Evolutionary conservation across 2,797 vertebrate genomes (phyloP).

Genomic region (Delichon dasypus): DNA sequence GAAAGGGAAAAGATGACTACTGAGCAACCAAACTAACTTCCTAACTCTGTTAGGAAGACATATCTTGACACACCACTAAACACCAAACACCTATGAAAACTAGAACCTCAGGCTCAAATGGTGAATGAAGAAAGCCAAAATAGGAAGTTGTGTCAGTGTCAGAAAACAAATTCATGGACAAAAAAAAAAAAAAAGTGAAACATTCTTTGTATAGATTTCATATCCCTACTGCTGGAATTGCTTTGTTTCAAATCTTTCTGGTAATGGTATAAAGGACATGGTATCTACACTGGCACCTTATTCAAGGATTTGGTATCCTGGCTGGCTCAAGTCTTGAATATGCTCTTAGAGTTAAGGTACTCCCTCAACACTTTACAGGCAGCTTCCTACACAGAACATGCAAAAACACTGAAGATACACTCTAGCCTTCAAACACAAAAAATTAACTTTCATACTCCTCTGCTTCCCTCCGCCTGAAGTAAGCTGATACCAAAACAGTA

Average conservation of each 20-base stretch:
- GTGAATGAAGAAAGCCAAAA: not conserved
- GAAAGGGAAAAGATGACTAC: not conserved
- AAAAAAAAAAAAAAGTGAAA: not conserved
- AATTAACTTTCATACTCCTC: not conserved
- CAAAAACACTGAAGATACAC: not conserved
- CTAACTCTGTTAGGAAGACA: not conserved
- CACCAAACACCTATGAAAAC: not conserved
- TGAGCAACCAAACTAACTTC: not conserved
- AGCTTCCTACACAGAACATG: not conserved
- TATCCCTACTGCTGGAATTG: not conserved
- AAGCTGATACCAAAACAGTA: not conserved
- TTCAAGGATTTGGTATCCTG: not conserved
- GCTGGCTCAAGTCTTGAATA: not conserved
- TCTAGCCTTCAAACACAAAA: not conserved
- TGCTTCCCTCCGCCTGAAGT: not conserved
- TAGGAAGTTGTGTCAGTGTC: not conserved
- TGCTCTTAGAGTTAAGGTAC: not conserved
- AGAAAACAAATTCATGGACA: not conserved
- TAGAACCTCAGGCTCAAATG: not conserved
- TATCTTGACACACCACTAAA: not conserved
- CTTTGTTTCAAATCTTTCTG: not conserved
- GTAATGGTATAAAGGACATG: not conserved
- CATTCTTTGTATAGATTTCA: not conserved
- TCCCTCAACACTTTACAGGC: not conserved
- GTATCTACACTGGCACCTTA: not conserved